Conservation (phyloP, 53 echinoderm and acorn worm species). For the Crossaster papposus region DNA sequence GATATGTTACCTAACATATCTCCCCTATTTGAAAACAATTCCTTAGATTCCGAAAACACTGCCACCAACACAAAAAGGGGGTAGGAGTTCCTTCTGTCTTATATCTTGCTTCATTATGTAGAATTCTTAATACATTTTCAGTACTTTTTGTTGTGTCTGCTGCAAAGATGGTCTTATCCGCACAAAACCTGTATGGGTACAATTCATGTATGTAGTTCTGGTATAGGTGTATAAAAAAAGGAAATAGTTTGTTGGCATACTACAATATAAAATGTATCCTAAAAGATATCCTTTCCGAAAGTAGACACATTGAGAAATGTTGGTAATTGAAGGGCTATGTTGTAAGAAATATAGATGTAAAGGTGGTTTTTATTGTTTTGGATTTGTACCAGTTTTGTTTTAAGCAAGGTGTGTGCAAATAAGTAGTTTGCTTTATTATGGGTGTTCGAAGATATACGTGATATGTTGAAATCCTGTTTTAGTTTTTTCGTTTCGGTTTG, state of each 20-base stretch:
- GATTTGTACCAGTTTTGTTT: neutral
- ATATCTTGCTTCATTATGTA: too few relatives aligned
- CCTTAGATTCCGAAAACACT: too few relatives aligned
- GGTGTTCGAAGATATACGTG: neutral
- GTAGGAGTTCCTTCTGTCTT: too few relatives aligned
- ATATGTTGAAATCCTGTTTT: neutral
- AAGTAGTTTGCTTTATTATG: neutral
- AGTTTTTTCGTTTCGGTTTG: too few relatives aligned
- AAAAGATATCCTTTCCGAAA: neutral
- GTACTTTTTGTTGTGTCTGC: conserved; percentile 17
- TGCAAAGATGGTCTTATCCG: conserved; percentile 37
- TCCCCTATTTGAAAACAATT: too few relatives aligned
- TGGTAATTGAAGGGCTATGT: neutral
- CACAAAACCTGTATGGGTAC: neutral
- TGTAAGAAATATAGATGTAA: neutral
- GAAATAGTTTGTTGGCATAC: conserved; percentile 35
- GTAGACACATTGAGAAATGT: neutral
- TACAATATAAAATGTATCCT: conserved; percentile 10
- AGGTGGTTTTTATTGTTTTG: neutral
- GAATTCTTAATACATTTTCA: conserved; percentile 19
- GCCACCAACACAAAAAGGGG: too few relatives aligned
- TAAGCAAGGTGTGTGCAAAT: conserved; percentile 15
- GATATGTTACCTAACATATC: too few relatives aligned
- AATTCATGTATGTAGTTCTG: conserved; percentile 5
- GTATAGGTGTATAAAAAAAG: conserved; percentile 19